phyloP scores from a whole-genome alignment of 2,888 invertebrate genomes.

The Calliopum simillimum region DNA sequence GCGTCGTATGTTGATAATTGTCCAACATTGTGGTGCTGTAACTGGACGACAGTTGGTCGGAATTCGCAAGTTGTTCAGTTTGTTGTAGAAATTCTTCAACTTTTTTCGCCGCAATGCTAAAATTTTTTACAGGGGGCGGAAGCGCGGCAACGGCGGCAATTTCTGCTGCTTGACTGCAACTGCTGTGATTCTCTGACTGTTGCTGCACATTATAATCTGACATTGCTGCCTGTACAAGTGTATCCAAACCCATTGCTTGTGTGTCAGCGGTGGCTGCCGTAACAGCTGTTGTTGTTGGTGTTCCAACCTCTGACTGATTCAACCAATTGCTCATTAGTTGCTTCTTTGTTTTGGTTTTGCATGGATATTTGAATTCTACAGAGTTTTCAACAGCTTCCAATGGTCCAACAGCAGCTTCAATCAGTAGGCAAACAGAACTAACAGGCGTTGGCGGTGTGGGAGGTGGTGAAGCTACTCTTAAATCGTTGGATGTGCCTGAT shows the following conservation, averaged over 20 bases:
- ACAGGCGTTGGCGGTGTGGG: slow-evolving; percentile 64
- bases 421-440: slow-evolving; percentile 83
- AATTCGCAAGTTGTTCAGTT: slow-evolving; percentile 52
- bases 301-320: slow-evolving; percentile 72
- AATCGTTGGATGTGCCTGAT: slow-evolving; percentile 38
- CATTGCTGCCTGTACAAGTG: slow-evolving; percentile 48
- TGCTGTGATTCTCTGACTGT: slow-evolving; percentile 58
- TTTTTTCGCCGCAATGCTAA: slow-evolving; percentile 60
- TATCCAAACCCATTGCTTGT: slow-evolving; percentile 42
- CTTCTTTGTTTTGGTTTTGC: slow-evolving; percentile 84
- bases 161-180: slow-evolving; percentile 63
- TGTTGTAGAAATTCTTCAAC: slow-evolving; percentile 66
- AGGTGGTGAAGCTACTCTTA: slow-evolving; percentile 52
- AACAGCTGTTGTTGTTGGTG: neutral
- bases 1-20: slow-evolving; percentile 19
- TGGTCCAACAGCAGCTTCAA: slow-evolving; percentile 87
- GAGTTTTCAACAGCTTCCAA: slow-evolving; percentile 68
- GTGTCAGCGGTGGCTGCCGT: neutral
- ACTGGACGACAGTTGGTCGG: slow-evolving; percentile 1
- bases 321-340: slow-evolving; percentile 91
- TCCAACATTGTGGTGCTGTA: neutral
- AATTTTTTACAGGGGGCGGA: slow-evolving; percentile 49
- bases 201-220: slow-evolving; percentile 51
- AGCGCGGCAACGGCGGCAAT: slow-evolving; percentile 35
- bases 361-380: slow-evolving; percentile 78